Conservation (phyloP, 1,140 invertebrate species). For the Linepithema humile region DNA sequence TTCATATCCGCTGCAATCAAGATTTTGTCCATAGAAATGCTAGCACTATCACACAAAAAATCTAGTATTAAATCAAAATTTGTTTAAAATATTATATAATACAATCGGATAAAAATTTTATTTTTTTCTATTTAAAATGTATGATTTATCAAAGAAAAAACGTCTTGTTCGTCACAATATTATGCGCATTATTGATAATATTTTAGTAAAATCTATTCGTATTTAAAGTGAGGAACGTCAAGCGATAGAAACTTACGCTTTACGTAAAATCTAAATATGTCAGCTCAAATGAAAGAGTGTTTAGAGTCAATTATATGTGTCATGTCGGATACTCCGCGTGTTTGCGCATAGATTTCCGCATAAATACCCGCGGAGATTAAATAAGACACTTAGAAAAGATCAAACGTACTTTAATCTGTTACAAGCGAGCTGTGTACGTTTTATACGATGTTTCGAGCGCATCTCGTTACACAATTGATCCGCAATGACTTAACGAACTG, state of each 20-base stretch:
- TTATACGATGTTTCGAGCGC: not conserved
- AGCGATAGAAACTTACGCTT: not conserved
- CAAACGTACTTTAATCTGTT: not conserved
- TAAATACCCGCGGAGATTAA: not conserved
- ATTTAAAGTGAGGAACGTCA: too few relatives aligned
- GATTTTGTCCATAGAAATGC: not conserved
- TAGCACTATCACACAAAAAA: not conserved
- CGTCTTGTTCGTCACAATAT: too few relatives aligned
- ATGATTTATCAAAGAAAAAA: not conserved
- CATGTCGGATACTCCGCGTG: not conserved
- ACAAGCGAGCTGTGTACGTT: not conserved
- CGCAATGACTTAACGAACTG: not conserved
- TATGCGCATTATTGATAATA: conserved; percentile 1
- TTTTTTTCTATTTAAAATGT: not conserved
- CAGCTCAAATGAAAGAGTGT: not conserved
- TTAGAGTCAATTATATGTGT: not conserved
- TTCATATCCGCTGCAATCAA: not conserved
- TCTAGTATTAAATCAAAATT: not conserved
- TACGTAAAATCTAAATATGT: not conserved
- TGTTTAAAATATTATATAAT: not conserved
- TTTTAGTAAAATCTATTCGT: not conserved
- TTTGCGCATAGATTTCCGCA: not conserved
- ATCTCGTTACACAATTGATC: not conserved
- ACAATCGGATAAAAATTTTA: not conserved
- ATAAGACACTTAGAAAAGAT: not conserved